These are phyloP conservation scores for Nasonia oneida DNA, from an alignment of 2,888 invertebrate species.

Conservation along the genomic window DNA sequence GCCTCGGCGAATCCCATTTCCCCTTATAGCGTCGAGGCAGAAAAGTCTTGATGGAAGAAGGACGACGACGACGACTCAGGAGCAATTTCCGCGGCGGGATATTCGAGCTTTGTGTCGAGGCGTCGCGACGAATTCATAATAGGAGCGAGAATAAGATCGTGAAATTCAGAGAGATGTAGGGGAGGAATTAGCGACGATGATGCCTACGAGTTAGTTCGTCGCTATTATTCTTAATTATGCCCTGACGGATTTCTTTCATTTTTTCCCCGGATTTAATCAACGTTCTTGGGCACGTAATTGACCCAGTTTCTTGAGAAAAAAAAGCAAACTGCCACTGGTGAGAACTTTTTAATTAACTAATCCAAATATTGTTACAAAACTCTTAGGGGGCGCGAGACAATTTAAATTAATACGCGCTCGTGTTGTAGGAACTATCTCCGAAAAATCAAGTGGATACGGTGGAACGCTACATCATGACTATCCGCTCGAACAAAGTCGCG, in stretches of 20 bases:
- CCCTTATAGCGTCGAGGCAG: background rate
- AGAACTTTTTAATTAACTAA: background rate
- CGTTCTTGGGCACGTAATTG: background rate
- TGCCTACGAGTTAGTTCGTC: background rate
- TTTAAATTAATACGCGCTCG: background rate
- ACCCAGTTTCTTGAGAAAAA: background rate
- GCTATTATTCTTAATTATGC: background rate
- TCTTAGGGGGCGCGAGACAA: background rate
- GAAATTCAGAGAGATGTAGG: background rate
- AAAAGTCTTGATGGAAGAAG: slow-evolving; percentile 1
- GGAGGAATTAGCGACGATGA: background rate
- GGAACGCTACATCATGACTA: too few species aligned
- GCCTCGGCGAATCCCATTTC: slow-evolving; percentile 26
- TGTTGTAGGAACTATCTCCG: background rate
- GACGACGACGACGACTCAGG: background rate
- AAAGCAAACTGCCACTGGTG: background rate
- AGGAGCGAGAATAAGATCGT: background rate
- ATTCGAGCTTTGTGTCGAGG: background rate
- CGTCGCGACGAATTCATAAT: background rate
- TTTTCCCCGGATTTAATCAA: background rate
- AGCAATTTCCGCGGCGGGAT: slow-evolving; percentile 8
- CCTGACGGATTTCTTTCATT: background rate
- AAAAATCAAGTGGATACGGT: background rate
- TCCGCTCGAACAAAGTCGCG: too few species aligned
- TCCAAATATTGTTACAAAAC: background rate